Percentiles rank a stretch among this genome's conserved stretches.
phyloP scores from a whole-genome alignment of 92 coral and sea anemone genomes.

The Palythoa heliodiscus region DNA sequence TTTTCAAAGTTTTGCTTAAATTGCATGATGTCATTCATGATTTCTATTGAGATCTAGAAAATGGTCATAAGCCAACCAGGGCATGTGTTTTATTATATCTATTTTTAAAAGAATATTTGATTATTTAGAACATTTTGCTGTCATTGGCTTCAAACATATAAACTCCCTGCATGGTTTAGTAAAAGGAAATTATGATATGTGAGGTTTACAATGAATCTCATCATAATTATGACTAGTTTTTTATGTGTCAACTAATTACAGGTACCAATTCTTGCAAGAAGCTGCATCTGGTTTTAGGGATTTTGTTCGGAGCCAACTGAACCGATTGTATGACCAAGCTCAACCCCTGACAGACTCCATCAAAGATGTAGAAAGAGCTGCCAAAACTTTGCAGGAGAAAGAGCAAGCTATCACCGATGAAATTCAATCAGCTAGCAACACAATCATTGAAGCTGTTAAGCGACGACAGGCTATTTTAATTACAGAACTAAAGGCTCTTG shows the following conservation, averaged over 20 bases:
- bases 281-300: constrained; percentile 86
- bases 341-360: constrained; percentile 97
- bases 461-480: constrained; percentile 83
- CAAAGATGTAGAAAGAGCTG: constrained; percentile 92
- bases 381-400: constrained; percentile 87
- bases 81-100: too few species aligned
- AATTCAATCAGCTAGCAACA: constrained; percentile 76
- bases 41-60: too few species aligned
- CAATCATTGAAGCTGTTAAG: constrained; percentile 89
- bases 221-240: neutral
- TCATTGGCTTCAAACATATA: too few species aligned
- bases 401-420: constrained; percentile 81
- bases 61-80: too few species aligned
- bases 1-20: too few species aligned
- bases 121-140: too few species aligned
- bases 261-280: constrained; percentile 90
- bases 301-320: constrained; percentile 77
- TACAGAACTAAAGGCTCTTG: constrained; percentile 91
- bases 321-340: constrained; percentile 86
- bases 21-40: too few species aligned
- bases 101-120: too few species aligned
- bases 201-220: too few species aligned
- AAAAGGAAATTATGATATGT: too few species aligned
- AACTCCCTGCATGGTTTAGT: too few species aligned
- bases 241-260: constrained; percentile 46